Conservation (phyloP, 2,113 vertebrate species). For the Synchiropus splendidus region DNA sequence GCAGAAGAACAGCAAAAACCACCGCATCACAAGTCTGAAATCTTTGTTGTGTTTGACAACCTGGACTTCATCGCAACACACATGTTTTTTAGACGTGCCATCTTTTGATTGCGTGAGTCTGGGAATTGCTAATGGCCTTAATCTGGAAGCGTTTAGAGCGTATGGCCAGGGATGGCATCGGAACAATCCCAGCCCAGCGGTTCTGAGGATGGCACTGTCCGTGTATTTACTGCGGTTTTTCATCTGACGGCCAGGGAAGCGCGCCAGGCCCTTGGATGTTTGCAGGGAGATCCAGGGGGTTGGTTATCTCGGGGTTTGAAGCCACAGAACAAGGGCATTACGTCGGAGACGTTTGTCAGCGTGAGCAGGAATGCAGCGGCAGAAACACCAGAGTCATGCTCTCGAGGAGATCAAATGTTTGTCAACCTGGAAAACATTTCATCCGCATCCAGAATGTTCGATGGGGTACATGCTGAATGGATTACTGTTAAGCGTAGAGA, state of each 20-base stretch:
- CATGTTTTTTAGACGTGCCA: constrained; percentile 13
- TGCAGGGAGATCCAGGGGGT: constrained; percentile 7
- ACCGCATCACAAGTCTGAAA: neutral
- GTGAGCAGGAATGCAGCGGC: constrained; percentile 8
- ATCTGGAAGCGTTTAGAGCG: constrained; percentile 35
- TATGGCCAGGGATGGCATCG: constrained; percentile 13
- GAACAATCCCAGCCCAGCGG: constrained; percentile 21
- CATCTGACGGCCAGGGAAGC: constrained; percentile 19
- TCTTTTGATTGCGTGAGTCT: constrained; percentile 31
- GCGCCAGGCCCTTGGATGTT: constrained; percentile 28
- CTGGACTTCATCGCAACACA: constrained; percentile 31
- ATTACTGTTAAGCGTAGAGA: no score
- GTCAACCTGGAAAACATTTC: neutral
- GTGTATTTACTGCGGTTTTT: constrained; percentile 18
- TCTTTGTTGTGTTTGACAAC: constrained; percentile 25
- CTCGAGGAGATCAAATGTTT: constrained; percentile 5
- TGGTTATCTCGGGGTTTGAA: constrained; percentile 21
- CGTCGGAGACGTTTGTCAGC: constrained; percentile 5
- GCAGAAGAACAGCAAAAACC: no score
- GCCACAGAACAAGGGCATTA: constrained; percentile 13
- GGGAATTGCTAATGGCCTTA: constrained; percentile 15
- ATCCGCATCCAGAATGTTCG: no score
- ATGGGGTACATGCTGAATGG: no score
- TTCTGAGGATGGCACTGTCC: constrained; percentile 20
- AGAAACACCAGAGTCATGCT: neutral